phyloP scores from a whole-genome alignment of 2,797 vertebrate genomes.

The Mionectes olivaceus region DNA sequence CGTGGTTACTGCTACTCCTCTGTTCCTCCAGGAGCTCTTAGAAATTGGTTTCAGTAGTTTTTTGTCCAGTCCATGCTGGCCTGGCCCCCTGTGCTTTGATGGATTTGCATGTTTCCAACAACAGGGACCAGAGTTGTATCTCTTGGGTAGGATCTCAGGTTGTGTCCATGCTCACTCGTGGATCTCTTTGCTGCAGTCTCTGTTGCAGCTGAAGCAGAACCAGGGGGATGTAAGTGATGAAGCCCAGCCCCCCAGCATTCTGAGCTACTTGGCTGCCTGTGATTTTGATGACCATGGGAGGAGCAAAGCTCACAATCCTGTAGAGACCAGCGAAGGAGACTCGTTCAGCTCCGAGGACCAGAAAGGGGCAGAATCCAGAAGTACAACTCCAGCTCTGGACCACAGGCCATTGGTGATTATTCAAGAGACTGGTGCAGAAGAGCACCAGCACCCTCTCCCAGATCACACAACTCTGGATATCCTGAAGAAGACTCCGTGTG shows the following conservation, averaged over 20 bases:
- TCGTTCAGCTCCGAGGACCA: slow-evolving; percentile 75
- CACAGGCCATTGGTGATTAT: slow-evolving; percentile 23
- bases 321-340: slow-evolving; percentile 58
- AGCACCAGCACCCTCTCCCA: background rate
- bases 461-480: slow-evolving; percentile 63
- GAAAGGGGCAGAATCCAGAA: slow-evolving; percentile 61
- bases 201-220: slow-evolving; percentile 82
- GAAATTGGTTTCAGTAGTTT: background rate
- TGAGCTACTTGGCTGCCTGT: slow-evolving; percentile 85
- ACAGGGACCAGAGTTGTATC: background rate
- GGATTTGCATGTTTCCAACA: background rate
- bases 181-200: slow-evolving; percentile 70
- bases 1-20: background rate
- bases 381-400: slow-evolving; percentile 49
- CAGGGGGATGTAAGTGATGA: slow-evolving; percentile 66
- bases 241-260: slow-evolving; percentile 83
- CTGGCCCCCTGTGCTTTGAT: background rate
- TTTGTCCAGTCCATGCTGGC: background rate
- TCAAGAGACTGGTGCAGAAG: slow-evolving; percentile 20
- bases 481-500: slow-evolving; percentile 52
- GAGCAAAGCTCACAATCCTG: slow-evolving; percentile 29
- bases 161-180: background rate
- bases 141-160: accelerated
- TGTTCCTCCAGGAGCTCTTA: background rate
- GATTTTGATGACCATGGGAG: slow-evolving; percentile 41